Percentiles rank a stretch among this genome's conserved stretches.
Conservation (phyloP, 64 coral and sea anemone species). For the Orbicella faveolata region DNA sequence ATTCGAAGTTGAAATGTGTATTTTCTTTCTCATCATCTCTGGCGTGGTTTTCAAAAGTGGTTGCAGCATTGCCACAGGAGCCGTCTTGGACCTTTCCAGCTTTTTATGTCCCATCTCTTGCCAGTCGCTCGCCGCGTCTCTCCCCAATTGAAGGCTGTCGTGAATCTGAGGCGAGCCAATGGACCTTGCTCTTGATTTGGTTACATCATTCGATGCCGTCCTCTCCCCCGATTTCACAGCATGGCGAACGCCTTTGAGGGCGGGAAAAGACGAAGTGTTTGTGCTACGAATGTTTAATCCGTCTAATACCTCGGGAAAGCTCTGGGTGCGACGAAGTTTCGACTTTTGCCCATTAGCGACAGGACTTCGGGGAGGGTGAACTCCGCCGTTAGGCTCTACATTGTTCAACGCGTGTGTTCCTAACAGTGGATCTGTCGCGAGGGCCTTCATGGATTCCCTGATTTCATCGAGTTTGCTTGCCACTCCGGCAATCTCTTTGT, state of each 20-base stretch:
- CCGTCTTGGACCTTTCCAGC: conserved; percentile 74
- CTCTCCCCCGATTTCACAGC: neutral
- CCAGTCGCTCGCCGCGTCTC: neutral
- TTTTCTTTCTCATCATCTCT: conserved; percentile 42
- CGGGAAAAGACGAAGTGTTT: neutral
- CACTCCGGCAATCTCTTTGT: conserved; percentile 31
- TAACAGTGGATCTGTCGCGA: conserved; percentile 14
- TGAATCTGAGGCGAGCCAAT: neutral
- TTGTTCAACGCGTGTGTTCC: conserved; percentile 17
- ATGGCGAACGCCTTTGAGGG: neutral
- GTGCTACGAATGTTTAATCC: neutral
- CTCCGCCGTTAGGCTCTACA: neutral
- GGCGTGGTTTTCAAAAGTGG: conserved; percentile 63
- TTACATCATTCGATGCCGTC: neutral
- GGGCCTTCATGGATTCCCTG: conserved; percentile 23
- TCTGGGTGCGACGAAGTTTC: neutral
- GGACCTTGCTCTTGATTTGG: neutral
- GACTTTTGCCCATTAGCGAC: neutral
- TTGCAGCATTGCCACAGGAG: conserved; percentile 52
- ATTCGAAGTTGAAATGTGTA: conserved; percentile 34
- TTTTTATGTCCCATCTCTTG: conserved; percentile 39
- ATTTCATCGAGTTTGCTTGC: conserved; percentile 21
- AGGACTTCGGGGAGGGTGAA: neutral
- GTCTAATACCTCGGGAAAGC: conserved; percentile 10
- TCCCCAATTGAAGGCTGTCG: too few species aligned